Evolutionary conservation across 2,797 vertebrate species (phyloP), one percentile per base, ranked within the genome.

Genomic region (Artibeus jamaicensis): DNA sequence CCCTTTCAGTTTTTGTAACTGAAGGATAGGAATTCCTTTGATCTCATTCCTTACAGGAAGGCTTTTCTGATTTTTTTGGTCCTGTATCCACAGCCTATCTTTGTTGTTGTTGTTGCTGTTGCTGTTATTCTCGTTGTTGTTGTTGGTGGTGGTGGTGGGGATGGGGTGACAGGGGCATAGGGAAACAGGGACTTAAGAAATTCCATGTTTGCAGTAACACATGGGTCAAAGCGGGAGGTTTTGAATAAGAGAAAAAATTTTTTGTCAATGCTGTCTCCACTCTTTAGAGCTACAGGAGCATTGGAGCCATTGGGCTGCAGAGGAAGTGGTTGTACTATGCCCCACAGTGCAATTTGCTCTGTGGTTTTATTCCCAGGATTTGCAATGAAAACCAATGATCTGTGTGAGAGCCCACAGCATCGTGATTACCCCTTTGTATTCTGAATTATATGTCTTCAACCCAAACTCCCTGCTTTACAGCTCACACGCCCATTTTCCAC

Each of bases 1-100:
- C 37, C 83, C 95, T 67, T 93, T 97, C 74, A 71, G 39, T 77
- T 95, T 97, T 97, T 97, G 82, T 95, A 96, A 94, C 44, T 92
- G 59, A 76, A 39, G 15, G 91, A 34, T 68, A 93, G 73, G 67
- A 85, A 96, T 97, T 85, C 93, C 68, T 42, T 82, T 92, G 65
- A 42, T 79, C 46, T 95, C 65, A 77, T 74, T 39, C 48, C 71
- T 92, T 89, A 42, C 26, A 29, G 82, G 37, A 86, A 34, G 24
- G 14, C 1, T 26, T 44, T 76, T 42, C 10, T n/a, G 3, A 32
- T 32, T 62, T 32, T 48, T n/a, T 39, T 48, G 11, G 37, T 62
- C 53, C 74, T 88, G 3, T 86, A 57, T 34, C 29, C n/a, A 16
- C 57, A 85, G 29, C 1, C 78, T 65, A 0, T 79, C 70, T 9